Percentiles rank a stretch among this genome's conserved stretches.
Evolutionary conservation across 2,888 invertebrate species (phyloP).

Genomic region (Tiliacea aurago): DNA sequence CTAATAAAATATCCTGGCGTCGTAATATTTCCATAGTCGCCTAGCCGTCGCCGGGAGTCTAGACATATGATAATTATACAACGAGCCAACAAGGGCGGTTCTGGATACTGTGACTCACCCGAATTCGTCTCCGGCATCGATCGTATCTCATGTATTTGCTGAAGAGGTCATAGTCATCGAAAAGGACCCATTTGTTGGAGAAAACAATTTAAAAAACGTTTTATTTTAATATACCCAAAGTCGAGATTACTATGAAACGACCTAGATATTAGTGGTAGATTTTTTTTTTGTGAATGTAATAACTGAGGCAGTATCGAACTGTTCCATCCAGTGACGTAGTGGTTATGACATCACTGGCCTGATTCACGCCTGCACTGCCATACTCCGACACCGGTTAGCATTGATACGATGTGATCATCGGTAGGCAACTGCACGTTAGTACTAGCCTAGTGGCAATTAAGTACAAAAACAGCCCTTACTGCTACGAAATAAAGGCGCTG

Average conservation of each 20-base stretch:
- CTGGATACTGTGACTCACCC: conserved; percentile 86
- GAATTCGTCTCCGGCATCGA: conserved; percentile 84
- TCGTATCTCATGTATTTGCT: conserved; percentile 81
- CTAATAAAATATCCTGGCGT: conserved; percentile 74
- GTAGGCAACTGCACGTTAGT: conserved; percentile 68
- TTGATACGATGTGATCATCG: conserved; percentile 65
- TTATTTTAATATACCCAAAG: conserved; percentile 2
- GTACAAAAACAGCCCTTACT: conserved; percentile 15
- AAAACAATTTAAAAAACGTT: conserved; percentile 60
- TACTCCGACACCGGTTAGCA: conserved; percentile 56
- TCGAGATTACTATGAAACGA: background rate
- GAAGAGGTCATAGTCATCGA: conserved; percentile 79
- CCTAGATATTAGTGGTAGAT: conserved; percentile 26
- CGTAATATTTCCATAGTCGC: conserved; percentile 83
- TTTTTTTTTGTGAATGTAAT: conserved; percentile 57
- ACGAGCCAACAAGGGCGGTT: conserved; percentile 85
- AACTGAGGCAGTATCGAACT: conserved; percentile 56
- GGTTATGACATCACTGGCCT: conserved; percentile 75
- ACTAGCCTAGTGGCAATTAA: conserved; percentile 23
- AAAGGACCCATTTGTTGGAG: conserved; percentile 77
- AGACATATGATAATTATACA: conserved; percentile 88
- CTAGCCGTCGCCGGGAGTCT: conserved; percentile 86
- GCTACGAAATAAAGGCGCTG: conserved; percentile 2
- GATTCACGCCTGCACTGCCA: conserved; percentile 65
- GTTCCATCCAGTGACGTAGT: conserved; percentile 69